Base-by-base conservation (phyloP, 2,888 invertebrate species). In the Pomacea canaliculata region DNA sequence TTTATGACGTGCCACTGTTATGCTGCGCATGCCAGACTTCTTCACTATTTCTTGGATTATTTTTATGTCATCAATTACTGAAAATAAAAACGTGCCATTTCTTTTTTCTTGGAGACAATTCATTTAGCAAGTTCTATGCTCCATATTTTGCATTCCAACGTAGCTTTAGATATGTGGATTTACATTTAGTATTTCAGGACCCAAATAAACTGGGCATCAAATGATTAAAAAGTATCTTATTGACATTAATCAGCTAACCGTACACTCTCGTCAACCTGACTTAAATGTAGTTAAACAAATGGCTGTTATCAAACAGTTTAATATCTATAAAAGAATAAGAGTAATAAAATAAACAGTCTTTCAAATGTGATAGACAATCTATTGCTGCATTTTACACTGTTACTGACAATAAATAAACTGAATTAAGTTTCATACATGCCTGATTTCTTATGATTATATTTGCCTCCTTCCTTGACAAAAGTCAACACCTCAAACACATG, bases 401-500 rank as follows among this genome's bases (percentile, higher is more conserved):
- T 37, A 37, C 1, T 37, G 37, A 37, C 37, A 37, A 37, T 5
- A 37, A 37, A 37, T 37, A 37, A 37, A 37, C 37, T 56, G 51
- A 56, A 13, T 56, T 56, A 5, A 37, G 37, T 56, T 56, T 56
- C 51, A 13, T 7, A 19, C 66, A 66, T 79, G 87, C 88, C 85
- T 18, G 94, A 93, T 67, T 92, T 84, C 18, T 92, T 91, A 59
- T 91, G 92, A 81, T 94, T 93, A 76, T 91, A 93, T 65, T 92
- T 91, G 3, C 93, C 92, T 0, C 92, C 91, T 81, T 93, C 93
- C 78, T 93, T 93, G 0, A 94, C 93, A 90, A 93, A 94, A 59
- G 93, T 90, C 91, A 96, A 93, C 0, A 93, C 93, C 88, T 94
- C 94, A 82, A 94, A 93, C 0, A 96, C 92, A 87, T 94, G 93